Conservation (phyloP, 2,888 invertebrate species). For the Pecten maximus region DNA sequence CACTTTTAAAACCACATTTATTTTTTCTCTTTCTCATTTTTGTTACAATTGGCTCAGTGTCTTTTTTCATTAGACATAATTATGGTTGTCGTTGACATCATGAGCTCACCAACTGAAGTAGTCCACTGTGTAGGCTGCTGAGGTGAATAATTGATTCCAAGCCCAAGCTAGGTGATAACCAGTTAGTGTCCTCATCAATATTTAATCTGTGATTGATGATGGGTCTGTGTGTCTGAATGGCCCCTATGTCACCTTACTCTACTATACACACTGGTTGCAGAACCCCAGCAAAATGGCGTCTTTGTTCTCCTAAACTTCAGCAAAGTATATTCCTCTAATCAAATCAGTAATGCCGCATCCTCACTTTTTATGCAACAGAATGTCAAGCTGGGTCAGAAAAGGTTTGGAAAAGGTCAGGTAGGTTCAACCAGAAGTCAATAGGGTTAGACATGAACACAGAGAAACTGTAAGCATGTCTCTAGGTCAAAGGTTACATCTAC, state of each 20-base stretch:
- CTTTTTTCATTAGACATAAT: constrained; percentile 7
- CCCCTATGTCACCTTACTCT: background rate
- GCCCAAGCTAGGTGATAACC: background rate
- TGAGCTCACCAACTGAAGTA: background rate
- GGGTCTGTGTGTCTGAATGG: background rate
- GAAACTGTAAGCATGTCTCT: background rate
- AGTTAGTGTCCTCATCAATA: constrained; percentile 20
- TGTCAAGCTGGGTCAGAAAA: background rate
- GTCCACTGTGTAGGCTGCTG: background rate
- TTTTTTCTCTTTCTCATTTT: background rate
- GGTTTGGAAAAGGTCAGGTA: background rate
- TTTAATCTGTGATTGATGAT: constrained; percentile 15
- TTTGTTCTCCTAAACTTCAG: background rate
- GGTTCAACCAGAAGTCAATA: background rate
- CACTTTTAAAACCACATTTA: constrained; percentile 15
- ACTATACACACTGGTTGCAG: constrained; percentile 9
- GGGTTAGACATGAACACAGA: background rate
- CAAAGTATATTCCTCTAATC: background rate
- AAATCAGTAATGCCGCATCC: background rate
- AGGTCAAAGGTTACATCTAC: background rate
- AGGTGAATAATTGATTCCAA: constrained; percentile 21
- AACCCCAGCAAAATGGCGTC: background rate
- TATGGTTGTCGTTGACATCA: background rate
- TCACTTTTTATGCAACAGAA: background rate
- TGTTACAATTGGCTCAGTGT: background rate